Evolutionary conservation across 2,797 vertebrate species (phyloP), one percentile per base, ranked within the genome.

Genomic region (Sebastes trivittatus): DNA sequence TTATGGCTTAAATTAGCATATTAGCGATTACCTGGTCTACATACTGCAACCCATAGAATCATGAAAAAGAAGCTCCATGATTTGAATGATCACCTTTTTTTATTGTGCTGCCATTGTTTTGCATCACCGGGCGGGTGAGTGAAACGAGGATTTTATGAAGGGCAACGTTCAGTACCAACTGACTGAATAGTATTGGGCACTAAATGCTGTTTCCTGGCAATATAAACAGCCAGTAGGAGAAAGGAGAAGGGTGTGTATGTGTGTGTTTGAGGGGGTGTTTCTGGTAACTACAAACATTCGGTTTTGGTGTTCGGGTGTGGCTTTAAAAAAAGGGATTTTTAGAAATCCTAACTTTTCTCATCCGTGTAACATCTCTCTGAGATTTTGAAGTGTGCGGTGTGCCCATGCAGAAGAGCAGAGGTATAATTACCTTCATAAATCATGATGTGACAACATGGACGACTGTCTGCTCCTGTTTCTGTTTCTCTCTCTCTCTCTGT

Each of bases 211-310:
- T 91, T 95, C 93, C 87, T 88, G 81, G 87, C 84, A 91, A 68
- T 80, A 81, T 83, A 82, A 93, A 92, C 81, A 73, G 78, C 75
- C 78, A 81, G 77, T 46, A 76, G 27, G 54, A 72, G 83, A 85
- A 79, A 75, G 58, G 59, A 72, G 70, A 68, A 64, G 63, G 63
- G 55, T 30, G 27, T 58, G 76, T 52, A 61, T 59, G 34, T 56
- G 46, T 59, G 27, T 36, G 36, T 23, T 34, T 55, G 58, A 18
- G 52, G 42, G 59, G 23, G 64, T 61, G 65, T 86, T 92, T 93
- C 84, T 91, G 77, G 89, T 92, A 93, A 94, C 89, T 91, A 80
- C 88, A 88, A 92, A 87, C 89, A 85, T 84, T 88, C 46, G 85
- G 83, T 90, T 89, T 90, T 75, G 68, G 77, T 88, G 83, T 89